Conservation (phyloP, 2,113 vertebrate genomes). For the Eptesicus fuscus region DNA sequence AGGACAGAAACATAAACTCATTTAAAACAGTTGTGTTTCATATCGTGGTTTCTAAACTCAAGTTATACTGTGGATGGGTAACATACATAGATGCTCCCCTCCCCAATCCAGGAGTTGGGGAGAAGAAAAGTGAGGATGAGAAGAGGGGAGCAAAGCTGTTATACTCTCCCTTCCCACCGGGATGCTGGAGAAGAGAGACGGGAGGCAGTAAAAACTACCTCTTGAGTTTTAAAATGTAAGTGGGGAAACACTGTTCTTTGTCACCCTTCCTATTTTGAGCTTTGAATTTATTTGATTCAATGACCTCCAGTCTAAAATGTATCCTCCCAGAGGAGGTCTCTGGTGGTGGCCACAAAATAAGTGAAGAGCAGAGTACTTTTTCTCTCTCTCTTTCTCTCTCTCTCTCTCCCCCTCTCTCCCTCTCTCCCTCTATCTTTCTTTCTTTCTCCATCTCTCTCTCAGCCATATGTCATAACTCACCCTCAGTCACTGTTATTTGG, state of each 20-base stretch:
- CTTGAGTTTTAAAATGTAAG: not conserved
- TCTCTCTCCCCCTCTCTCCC: not conserved
- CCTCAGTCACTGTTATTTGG: not conserved
- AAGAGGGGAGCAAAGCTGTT: not conserved
- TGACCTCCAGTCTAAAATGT: not conserved
- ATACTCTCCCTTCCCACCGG: accelerated
- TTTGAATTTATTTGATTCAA: not conserved
- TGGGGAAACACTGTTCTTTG: not conserved
- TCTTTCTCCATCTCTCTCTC: not conserved
- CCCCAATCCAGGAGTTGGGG: not conserved
- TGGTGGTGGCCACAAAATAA: not conserved
- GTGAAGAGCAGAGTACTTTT: no score
- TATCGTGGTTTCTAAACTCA: not conserved
- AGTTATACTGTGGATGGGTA: not conserved
- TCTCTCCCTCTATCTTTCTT: not conserved
- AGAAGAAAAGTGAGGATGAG: not conserved
- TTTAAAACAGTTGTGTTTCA: not conserved
- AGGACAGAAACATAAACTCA: not conserved
- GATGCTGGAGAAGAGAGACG: not conserved
- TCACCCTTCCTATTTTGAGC: not conserved
- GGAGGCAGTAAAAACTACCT: not conserved
- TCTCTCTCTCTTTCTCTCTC: not conserved
- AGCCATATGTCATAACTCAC: not conserved
- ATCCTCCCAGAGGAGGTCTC: not conserved
- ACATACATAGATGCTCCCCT: not conserved